phyloP scores from a whole-genome alignment of 2,888 invertebrate species.

The Lagria hirta region DNA sequence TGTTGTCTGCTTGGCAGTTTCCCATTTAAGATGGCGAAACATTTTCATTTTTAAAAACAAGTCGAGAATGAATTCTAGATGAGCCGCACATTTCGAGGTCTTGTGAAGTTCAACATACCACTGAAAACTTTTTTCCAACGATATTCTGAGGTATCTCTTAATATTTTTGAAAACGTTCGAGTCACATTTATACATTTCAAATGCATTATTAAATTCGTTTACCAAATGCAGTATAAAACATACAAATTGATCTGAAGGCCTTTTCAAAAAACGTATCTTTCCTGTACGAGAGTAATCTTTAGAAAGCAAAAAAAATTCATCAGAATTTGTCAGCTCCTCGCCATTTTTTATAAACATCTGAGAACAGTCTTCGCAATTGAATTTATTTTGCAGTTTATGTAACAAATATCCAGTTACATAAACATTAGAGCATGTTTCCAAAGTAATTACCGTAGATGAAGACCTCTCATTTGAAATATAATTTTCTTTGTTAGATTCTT shows the following conservation, averaged over 20 bases:
- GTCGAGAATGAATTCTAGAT: constrained; percentile 1
- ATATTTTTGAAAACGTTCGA: constrained; percentile 3
- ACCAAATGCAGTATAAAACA: constrained; percentile 1
- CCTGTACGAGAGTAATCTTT: constrained; percentile 5
- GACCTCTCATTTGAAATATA: not conserved
- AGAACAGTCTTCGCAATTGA: constrained; percentile 5
- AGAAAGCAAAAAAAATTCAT: constrained; percentile 2
- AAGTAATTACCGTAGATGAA: not conserved
- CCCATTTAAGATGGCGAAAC: constrained; percentile 7
- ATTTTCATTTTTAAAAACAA: constrained; percentile 8
- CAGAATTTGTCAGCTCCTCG: constrained; percentile 5
- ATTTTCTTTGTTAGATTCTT: constrained; percentile 6
- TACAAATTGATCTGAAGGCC: constrained; percentile 5
- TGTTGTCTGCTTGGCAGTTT: not conserved
- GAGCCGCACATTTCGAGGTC: not conserved
- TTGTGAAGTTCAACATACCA: constrained; percentile 3
- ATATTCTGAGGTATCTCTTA: constrained; percentile 1
- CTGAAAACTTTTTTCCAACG: constrained; percentile 1
- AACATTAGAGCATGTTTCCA: constrained; percentile 11
- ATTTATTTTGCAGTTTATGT: constrained; percentile 7
- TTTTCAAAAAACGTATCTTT: constrained; percentile 2
- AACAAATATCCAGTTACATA: constrained; percentile 10
- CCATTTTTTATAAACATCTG: constrained; percentile 1
- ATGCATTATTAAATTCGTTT: constrained; percentile 4
- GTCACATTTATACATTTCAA: constrained; percentile 5